A percentile compares a stretch with the other conserved stretches of the same genome.
These are phyloP conservation scores for Amblyornis subalaris DNA, from an alignment of 2,113 vertebrate species.

Conservation along the genomic window DNA sequence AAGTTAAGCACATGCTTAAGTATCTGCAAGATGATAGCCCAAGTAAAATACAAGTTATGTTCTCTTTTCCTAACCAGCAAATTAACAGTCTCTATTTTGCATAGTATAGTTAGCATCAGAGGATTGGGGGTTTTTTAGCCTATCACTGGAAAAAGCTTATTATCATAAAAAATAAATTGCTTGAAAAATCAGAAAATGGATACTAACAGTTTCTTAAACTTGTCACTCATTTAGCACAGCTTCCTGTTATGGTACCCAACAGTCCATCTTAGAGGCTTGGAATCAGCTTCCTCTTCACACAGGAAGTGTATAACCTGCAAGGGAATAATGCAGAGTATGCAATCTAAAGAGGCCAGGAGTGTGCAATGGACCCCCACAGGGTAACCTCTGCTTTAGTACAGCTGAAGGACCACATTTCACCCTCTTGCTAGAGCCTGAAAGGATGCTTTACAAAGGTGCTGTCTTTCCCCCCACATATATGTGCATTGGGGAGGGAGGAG, in stretches of 20 bases:
- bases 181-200: not conserved
- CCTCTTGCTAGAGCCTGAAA: not conserved
- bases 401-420: not conserved
- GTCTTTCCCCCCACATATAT: fast-evolving
- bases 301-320: fast-evolving
- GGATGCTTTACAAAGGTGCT: not conserved
- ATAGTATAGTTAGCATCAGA: not conserved
- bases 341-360: not conserved
- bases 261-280: not conserved
- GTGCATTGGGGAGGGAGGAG: fast-evolving
- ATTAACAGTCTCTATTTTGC: not conserved
- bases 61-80: not conserved
- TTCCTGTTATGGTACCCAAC: not conserved
- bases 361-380: not conserved
- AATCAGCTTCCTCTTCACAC: not conserved
- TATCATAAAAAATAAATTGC: not conserved
- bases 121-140: fast-evolving
- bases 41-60: not conserved
- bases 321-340: not conserved
- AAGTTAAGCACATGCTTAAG: not conserved
- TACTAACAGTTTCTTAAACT: not conserved
- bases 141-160: not conserved
- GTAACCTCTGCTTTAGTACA: not conserved
- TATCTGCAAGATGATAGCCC: not conserved
- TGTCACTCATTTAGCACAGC: not conserved